Evolutionary conservation across 2,888 invertebrate genomes (phyloP).

Genomic region (Odontocolon sp.): DNA sequence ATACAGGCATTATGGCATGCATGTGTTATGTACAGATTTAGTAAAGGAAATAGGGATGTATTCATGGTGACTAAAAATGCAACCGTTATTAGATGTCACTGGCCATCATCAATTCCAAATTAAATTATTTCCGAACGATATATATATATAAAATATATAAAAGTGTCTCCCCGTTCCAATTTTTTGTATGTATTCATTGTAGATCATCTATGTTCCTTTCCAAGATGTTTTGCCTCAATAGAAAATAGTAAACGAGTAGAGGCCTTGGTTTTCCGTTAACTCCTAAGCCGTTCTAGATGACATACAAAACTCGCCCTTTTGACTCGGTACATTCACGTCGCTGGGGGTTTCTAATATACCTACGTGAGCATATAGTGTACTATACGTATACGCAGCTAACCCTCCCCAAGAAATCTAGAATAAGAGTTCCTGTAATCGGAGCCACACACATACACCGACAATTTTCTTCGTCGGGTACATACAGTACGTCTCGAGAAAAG

Average conservation of each 20-base stretch:
- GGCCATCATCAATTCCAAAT: background rate
- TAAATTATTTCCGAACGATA: background rate
- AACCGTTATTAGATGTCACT: background rate
- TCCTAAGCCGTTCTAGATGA: constrained; percentile 28
- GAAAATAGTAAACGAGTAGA: background rate
- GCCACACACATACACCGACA: constrained; percentile 6
- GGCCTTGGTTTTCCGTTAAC: constrained; percentile 53
- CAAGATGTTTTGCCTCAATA: background rate
- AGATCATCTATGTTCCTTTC: background rate
- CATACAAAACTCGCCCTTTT: constrained; percentile 35
- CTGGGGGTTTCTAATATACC: constrained; percentile 2
- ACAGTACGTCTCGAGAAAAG: background rate
- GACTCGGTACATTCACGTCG: constrained; percentile 29
- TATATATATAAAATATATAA: background rate
- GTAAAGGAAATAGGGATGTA: too few relatives aligned
- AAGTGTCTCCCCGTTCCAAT: too few relatives aligned
- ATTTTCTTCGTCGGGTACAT: background rate
- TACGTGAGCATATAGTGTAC: background rate
- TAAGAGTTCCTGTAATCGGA: constrained; percentile 56
- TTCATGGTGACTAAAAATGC: too few relatives aligned
- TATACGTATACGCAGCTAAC: background rate
- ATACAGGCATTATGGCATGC: background rate
- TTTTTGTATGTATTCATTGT: background rate
- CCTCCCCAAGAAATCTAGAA: constrained; percentile 28
- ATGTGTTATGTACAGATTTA: background rate